Evolutionary conservation across 2,888 invertebrate genomes (phyloP).

Genomic region (Hecatera dysodea): DNA sequence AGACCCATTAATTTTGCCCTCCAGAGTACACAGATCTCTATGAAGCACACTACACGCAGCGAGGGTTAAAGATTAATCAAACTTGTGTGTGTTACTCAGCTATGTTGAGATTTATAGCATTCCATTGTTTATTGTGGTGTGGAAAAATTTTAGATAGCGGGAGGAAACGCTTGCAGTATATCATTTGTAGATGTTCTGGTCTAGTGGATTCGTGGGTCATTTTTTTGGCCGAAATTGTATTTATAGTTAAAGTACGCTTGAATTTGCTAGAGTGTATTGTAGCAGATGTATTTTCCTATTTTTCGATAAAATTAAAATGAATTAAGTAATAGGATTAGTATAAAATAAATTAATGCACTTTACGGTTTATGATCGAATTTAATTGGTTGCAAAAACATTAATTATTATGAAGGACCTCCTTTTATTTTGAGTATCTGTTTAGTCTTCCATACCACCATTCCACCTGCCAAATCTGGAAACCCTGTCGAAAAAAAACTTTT

Average conservation of each 20-base stretch:
- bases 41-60: conserved; percentile 39
- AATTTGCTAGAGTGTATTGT: not conserved
- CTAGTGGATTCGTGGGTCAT: conserved; percentile 40
- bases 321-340: not conserved
- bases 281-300: not conserved
- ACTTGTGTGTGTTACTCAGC: conserved; percentile 61
- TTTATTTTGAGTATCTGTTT: too few species aligned
- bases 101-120: conserved; percentile 61
- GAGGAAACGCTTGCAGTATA: conserved; percentile 35
- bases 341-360: not conserved
- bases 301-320: not conserved
- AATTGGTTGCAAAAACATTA: not conserved
- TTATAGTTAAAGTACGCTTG: conserved; percentile 17
- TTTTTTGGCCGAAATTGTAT: conserved; percentile 30
- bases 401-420: too few species aligned
- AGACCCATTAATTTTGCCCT: not conserved
- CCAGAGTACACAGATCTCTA: conserved; percentile 37
- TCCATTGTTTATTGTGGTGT: conserved; percentile 61
- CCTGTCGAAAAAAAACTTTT: too few species aligned
- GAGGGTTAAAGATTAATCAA: conserved; percentile 67
- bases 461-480: too few species aligned
- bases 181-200: conserved; percentile 44
- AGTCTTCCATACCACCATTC: too few species aligned
- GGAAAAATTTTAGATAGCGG: conserved; percentile 41
- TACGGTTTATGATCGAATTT: not conserved